These are phyloP conservation scores for Mesorhabditis belari DNA, from an alignment of 2,888 invertebrate genomes.

Conservation along the genomic window DNA sequence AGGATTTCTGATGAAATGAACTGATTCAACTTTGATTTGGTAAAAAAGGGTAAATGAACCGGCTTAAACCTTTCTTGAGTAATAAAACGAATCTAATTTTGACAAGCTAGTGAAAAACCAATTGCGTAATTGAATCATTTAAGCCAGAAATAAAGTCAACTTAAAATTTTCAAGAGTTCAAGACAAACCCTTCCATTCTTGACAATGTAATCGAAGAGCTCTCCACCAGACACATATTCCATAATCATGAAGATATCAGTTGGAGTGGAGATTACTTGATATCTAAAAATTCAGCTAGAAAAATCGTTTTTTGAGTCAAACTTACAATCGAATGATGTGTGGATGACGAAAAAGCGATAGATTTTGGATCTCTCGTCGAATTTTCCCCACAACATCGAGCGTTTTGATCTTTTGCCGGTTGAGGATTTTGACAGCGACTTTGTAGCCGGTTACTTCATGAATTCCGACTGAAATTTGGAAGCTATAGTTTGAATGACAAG, in stretches of 20 bases:
- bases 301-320: no score
- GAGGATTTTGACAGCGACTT: slow-evolving; percentile 94
- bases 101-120: background rate
- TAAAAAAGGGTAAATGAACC: background rate
- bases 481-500: background rate
- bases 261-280: slow-evolving; percentile 91
- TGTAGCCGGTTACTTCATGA: slow-evolving; percentile 92
- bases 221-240: slow-evolving; percentile 99
- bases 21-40: no score
- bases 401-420: slow-evolving; percentile 97
- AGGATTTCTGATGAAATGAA: background rate
- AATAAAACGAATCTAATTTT: no score
- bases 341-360: slow-evolving; percentile 94
- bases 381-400: slow-evolving; percentile 95
- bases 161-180: background rate
- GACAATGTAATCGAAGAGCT: slow-evolving; percentile 97
- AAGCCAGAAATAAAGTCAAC: background rate
- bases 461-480: slow-evolving; percentile 69
- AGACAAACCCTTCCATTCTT: slow-evolving; percentile 77
- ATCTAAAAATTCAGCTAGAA: slow-evolving; percentile 56
- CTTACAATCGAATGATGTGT: slow-evolving; percentile 89
- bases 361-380: slow-evolving; percentile 94
- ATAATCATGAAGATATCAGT: slow-evolving; percentile 99
- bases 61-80: no score
- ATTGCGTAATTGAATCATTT: no score